phyloP scores from a whole-genome alignment of 2,797 vertebrate genomes.

The Tragopan temminckii region DNA sequence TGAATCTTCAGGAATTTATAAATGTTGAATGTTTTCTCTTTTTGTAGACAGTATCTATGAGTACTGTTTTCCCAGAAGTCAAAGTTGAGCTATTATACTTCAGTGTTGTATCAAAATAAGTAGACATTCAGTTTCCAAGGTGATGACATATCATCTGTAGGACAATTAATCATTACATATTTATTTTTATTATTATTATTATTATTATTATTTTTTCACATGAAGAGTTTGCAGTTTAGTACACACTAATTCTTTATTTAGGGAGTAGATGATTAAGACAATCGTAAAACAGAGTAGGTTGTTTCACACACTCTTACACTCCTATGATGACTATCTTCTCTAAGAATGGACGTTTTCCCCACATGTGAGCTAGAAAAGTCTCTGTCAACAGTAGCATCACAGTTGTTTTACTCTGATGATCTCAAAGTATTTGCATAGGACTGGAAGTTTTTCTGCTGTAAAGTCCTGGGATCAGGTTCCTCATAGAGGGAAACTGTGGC shows the following conservation, averaged over 20 bases:
- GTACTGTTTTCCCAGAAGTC: neutral
- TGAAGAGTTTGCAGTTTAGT: neutral
- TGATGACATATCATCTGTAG: neutral
- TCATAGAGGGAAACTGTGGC: neutral
- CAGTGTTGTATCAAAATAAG: neutral
- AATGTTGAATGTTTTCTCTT: neutral
- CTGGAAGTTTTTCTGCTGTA: neutral
- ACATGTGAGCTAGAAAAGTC: neutral
- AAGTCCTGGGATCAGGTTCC: neutral
- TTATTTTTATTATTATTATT: neutral
- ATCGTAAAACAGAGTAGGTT: neutral
- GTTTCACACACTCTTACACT: neutral
- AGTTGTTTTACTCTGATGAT: neutral
- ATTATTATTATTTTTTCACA: rapidly evolving
- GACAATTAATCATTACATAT: neutral
- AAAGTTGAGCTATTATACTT: neutral
- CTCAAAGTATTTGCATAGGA: neutral
- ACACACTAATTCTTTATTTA: neutral
- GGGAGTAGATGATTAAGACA: neutral
- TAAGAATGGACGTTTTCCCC: neutral
- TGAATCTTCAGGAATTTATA: neutral
- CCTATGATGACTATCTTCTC: neutral
- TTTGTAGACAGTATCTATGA: neutral
- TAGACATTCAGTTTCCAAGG: neutral
- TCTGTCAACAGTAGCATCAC: neutral